A percentile compares a stretch with the other conserved stretches of the same genome.
phyloP scores from a whole-genome alignment of 2,888 invertebrate genomes.

The Harpalus rubripes region DNA sequence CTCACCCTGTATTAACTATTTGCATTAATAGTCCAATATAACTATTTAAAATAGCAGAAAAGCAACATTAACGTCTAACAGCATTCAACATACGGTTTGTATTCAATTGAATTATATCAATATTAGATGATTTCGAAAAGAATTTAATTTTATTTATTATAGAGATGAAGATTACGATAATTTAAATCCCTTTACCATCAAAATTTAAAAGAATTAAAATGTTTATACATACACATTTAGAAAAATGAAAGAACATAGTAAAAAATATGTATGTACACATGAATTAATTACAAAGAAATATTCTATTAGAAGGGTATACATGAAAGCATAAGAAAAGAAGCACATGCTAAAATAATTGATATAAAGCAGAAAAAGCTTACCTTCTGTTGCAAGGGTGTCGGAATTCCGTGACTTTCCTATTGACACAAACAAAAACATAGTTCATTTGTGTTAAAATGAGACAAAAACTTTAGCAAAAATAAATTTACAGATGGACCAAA shows the following conservation, averaged over 20 bases:
- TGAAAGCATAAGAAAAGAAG: constrained; percentile 16
- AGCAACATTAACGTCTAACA: constrained; percentile 27
- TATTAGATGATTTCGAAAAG: no score
- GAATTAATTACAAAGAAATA: constrained; percentile 26
- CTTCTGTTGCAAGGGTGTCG: constrained; percentile 85
- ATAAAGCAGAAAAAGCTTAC: constrained; percentile 78
- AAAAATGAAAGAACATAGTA: not conserved
- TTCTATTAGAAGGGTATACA: not conserved
- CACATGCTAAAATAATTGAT: constrained; percentile 34
- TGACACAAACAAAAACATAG: constrained; percentile 76
- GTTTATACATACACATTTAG: constrained; percentile 7
- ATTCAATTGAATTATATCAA: not conserved
- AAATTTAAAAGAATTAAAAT: not conserved
- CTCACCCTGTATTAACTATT: no score
- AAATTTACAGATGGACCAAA: constrained; percentile 17
- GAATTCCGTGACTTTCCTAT: constrained; percentile 85
- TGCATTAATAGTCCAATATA: not conserved
- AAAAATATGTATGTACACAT: constrained; percentile 27
- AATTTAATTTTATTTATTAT: no score
- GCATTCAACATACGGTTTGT: constrained; percentile 25
- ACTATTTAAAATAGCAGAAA: constrained; percentile 14
- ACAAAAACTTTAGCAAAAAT: constrained; percentile 50
- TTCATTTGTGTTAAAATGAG: constrained; percentile 73
- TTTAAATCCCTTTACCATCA: not conserved
- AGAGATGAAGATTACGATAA: not conserved